Base-by-base conservation (phyloP, 1,140 invertebrate species). In the Drosophila erecta region DNA sequence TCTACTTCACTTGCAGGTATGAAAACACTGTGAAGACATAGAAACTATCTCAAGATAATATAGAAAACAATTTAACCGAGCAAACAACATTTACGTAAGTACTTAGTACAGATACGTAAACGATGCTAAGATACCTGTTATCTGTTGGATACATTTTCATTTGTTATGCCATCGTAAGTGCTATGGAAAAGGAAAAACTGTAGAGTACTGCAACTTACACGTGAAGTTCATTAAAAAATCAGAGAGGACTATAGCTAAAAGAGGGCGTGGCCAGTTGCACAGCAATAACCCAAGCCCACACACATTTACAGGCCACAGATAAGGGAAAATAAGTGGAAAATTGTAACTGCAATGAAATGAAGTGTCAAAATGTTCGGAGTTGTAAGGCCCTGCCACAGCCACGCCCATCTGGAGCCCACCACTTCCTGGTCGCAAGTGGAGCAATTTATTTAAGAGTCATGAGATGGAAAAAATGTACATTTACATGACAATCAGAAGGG, bases 401-500 rank as follows among this genome's bases (percentile, higher is more conserved):
- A 78, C 55, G 56, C 73, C 79, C 65, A 17, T 56, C 38, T 33
- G 22, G 43, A 69, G 44, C 46, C 35, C 43, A 35, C n/a, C 43
- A 37, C 40, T 53, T 73, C 44, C 33, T 37, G 69, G 84, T 67
- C 62, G 74, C 60, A 74, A 81, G 61, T 86, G 44, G 62, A 78
- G 81, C 78, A 86, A 81, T 84, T 84, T 84, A 46, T 74, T 76
- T 78, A 81, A 85, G 69, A 86, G 73, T 62, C 55, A 46, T 24
- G 35, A 49, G 44, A 38, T 8, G 7, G 53, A 38, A 50, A 76
- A 50, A 72, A 59, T 76, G 71, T 57, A 20, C 78, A 85, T 87
- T 74, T 78, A 81, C 78, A 85, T 74, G 78, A 87, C 81, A 86
- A 81, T 86, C 66, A 81, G 69, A 71, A 41, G 60, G 74, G 50